phyloP scores from a whole-genome alignment of 2,797 vertebrate genomes.

The Centroberyx gerrardi region DNA sequence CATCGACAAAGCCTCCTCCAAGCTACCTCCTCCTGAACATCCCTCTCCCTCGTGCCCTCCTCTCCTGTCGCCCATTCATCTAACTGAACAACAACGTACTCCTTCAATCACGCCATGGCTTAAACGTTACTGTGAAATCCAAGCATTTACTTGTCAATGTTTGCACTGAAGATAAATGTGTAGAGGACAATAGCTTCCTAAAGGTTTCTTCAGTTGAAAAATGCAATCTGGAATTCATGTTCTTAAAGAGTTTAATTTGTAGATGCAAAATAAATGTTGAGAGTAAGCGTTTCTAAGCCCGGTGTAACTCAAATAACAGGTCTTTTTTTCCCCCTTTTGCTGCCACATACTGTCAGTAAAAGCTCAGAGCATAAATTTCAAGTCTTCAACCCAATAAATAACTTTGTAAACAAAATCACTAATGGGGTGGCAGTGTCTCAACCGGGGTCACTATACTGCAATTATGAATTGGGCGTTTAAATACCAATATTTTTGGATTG shows the following conservation, averaged over 20 bases:
- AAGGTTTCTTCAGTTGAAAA: conserved; percentile 2
- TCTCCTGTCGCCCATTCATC: conserved; percentile 19
- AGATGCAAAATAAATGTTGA: background rate
- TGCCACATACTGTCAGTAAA: too few relatives aligned
- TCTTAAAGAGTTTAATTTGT: background rate
- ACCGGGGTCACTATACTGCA: too few relatives aligned
- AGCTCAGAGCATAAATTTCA: background rate
- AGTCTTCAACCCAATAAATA: too few relatives aligned
- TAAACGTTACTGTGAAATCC: background rate
- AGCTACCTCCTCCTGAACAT: conserved; percentile 22
- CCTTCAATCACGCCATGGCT: background rate
- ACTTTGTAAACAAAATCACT: too few relatives aligned
- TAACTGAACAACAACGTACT: conserved; percentile 27
- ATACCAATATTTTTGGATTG: too few relatives aligned
- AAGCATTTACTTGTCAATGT: background rate
- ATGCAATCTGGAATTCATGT: background rate
- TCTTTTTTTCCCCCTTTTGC: too few relatives aligned
- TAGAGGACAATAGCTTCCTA: background rate
- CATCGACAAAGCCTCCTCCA: conserved; percentile 36
- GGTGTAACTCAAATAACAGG: background rate
- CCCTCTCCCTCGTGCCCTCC: conserved; percentile 11
- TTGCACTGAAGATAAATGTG: background rate
- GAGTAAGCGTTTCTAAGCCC: background rate
- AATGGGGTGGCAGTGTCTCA: too few relatives aligned
- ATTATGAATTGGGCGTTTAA: too few relatives aligned